A percentile compares a stretch with the other conserved stretches of the same genome.
Conservation (phyloP, 2,797 vertebrate genomes). For the Sciaenops ocellatus region DNA sequence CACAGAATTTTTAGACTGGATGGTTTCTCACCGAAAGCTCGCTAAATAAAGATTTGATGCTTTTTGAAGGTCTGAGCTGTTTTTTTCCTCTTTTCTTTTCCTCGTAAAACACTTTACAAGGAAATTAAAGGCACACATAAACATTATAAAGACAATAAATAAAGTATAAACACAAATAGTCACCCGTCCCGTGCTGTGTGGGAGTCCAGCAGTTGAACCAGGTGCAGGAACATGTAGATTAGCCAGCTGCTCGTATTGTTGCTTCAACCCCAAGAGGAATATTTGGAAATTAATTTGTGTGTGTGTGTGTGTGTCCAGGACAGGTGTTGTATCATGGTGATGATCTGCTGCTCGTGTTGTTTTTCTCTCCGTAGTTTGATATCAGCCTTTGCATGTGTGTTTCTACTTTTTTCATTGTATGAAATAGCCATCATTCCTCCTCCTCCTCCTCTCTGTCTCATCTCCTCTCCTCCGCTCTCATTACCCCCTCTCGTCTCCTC, state of each 20-base stretch:
- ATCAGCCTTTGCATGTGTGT: not conserved
- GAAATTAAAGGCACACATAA: not conserved
- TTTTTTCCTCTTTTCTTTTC: not conserved
- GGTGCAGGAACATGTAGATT: slow-evolving; percentile 50
- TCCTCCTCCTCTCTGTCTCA: not conserved
- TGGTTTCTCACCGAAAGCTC: no score
- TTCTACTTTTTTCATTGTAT: not conserved
- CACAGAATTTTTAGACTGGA: not conserved
- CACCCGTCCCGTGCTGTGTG: slow-evolving; percentile 13
- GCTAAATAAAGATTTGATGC: no score
- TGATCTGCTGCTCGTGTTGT: slow-evolving; percentile 26
- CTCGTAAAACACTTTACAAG: not conserved
- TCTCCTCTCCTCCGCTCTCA: slow-evolving; percentile 52
- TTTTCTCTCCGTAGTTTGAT: slow-evolving; percentile 1
- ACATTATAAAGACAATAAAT: not conserved
- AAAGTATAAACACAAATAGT: not conserved
- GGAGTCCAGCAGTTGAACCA: slow-evolving; percentile 35
- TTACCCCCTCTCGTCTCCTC: slow-evolving; percentile 59
- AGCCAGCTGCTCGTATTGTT: slow-evolving; percentile 58
- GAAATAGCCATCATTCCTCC: not conserved
- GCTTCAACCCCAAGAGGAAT: slow-evolving; percentile 59
- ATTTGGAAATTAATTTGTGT: slow-evolving; percentile 52
- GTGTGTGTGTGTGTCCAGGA: slow-evolving; percentile 32
- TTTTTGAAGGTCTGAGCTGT: no score
- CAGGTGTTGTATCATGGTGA: slow-evolving; percentile 45